Evolutionary conservation across 2,888 invertebrate species (phyloP), one percentile per base, ranked within the genome.

Genomic region (Luperina testacea): DNA sequence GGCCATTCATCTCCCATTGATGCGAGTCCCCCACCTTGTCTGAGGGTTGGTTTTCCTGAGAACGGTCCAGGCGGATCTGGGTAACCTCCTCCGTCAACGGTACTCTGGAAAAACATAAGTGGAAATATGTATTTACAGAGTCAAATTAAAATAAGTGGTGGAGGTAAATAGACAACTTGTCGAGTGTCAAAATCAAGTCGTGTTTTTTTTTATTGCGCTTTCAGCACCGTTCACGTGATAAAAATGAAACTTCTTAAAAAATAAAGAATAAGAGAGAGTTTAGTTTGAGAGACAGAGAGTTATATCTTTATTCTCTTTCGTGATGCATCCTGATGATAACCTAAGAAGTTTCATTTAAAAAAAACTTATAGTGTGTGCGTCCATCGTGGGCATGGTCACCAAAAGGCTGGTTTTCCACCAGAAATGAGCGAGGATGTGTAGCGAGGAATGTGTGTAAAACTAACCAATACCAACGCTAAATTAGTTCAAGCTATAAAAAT

Each of bases 91-190:
- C 17, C 42, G 2, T 38, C 61, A 27, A 61, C 20, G 59, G 61
- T 61, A 38, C 15, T 48, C 75, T 75, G 59, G 7, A 74, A 74
- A 57, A 75, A 73, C 2, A n/a, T 20, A 48, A 20, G 20, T 20
- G n/a, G 32, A 32, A 48, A 15, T 61, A n/a, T n/a, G n/a, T n/a
- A 0, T 15, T 8, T 20, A 9, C 38, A 17, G 2, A n/a, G n/a
- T 20, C 7, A 57, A 24, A 38, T 17, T n/a, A 48, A 75, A 59
- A 32, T 4, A 24, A 13, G 20, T 9, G 1, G 7, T 1, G 24
- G 27, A 69, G 42, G 6, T n/a, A 68, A 51, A n/a, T 27, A 51
- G 11, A 68, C 32, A 32, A 32, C n/a, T 11, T 17, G 17, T 64
- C 17, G 11, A 48, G 6, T 11, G 27, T 38, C 51, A 6, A 20